Percentiles rank a stretch among this genome's conserved stretches.
These are phyloP conservation scores for Chauna torquata DNA, from an alignment of 2,113 vertebrate genomes.

Conservation along the genomic window DNA sequence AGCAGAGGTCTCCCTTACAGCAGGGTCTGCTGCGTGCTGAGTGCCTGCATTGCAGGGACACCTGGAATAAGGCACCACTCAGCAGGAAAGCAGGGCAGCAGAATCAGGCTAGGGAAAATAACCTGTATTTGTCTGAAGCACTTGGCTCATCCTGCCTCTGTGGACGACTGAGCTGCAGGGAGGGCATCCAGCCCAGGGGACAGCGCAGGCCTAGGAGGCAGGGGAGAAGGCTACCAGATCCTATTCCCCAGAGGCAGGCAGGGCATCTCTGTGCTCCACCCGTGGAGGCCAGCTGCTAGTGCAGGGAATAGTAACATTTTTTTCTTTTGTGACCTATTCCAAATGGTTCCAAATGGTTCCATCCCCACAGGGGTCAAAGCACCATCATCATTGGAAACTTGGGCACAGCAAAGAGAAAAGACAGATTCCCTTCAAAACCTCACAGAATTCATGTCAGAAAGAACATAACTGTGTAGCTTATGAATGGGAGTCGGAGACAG, in stretches of 20 bases:
- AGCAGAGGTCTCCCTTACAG: background rate
- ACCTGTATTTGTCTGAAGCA: background rate
- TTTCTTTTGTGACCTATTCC: background rate
- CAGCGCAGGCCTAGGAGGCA: fast-evolving
- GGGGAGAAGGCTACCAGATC: background rate
- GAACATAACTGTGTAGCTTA: background rate
- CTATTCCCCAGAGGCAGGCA: background rate
- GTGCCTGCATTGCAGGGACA: background rate
- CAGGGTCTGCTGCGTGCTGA: background rate
- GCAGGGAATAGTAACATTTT: background rate
- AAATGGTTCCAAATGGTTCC: background rate
- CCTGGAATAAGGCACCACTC: background rate
- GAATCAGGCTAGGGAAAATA: background rate
- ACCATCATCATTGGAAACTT: background rate
- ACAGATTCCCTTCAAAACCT: background rate
- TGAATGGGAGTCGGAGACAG: background rate
- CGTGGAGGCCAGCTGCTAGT: background rate
- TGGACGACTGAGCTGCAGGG: background rate
- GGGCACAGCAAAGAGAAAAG: background rate
- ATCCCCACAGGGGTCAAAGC: background rate
- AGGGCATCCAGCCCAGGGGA: background rate
- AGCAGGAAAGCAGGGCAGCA: background rate
- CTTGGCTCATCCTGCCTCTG: background rate
- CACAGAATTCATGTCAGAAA: background rate
- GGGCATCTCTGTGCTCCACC: background rate